These are phyloP conservation scores for Calidris pugnax DNA, from an alignment of 2,113 vertebrate genomes.

Conservation along the genomic window DNA sequence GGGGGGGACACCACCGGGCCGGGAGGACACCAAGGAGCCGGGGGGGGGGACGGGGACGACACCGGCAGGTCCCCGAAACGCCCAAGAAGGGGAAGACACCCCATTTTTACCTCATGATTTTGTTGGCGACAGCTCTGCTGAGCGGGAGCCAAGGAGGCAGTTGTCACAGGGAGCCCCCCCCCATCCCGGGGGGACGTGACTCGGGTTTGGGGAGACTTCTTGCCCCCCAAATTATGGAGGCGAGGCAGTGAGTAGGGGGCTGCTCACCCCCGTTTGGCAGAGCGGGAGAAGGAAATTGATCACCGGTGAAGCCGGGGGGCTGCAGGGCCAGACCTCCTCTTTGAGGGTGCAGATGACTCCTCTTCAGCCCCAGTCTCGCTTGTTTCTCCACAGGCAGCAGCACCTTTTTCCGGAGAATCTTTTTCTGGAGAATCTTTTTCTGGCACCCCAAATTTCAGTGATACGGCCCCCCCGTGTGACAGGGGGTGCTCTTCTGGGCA, in stretches of 20 bases:
- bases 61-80: neutral
- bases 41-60: too few species aligned
- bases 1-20: too few species aligned
- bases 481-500: neutral
- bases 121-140: neutral
- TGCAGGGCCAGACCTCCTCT: neutral
- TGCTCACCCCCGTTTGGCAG: neutral
- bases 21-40: neutral
- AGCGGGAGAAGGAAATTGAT: neutral
- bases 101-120: neutral
- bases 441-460: accelerated
- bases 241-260: neutral
- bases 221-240: neutral
- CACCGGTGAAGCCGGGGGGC: accelerated
- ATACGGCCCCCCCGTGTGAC: accelerated
- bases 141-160: neutral
- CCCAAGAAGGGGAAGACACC: too few species aligned
- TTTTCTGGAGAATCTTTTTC: too few species aligned
- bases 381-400: neutral
- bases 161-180: neutral
- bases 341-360: neutral
- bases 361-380: accelerated
- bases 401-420: too few species aligned
- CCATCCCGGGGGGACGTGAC: neutral
- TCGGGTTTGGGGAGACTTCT: neutral